A percentile compares a stretch with the other conserved stretches of the same genome.
Evolutionary conservation across 1,140 invertebrate genomes (phyloP).

Genomic region (Anastrepha ludens): DNA sequence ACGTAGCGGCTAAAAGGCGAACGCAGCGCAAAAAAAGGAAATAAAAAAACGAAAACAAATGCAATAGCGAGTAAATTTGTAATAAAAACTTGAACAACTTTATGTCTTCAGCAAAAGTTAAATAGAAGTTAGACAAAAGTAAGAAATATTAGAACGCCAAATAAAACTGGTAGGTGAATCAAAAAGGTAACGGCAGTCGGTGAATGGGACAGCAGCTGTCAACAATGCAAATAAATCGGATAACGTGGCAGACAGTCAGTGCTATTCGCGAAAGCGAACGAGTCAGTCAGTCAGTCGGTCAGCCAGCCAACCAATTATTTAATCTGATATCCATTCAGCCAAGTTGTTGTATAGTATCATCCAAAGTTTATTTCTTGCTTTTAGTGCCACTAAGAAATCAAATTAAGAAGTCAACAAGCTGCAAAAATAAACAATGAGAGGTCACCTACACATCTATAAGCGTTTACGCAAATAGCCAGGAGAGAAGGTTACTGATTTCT

Average conservation of each 20-base stretch:
- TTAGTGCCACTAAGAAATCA: conserved; percentile 34
- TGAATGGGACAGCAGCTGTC: conserved; percentile 1
- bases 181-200: conserved; percentile 12
- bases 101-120: background rate
- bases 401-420: conserved; percentile 39
- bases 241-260: background rate
- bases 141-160: background rate
- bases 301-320: conserved; percentile 6
- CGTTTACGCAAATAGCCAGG: background rate
- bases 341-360: background rate
- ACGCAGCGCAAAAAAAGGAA: background rate
- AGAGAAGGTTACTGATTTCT: background rate
- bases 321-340: conserved; percentile 42
- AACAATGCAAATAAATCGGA: background rate
- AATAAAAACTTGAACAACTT: background rate
- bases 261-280: background rate
- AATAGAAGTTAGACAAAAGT: background rate
- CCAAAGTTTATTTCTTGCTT: conserved; percentile 42
- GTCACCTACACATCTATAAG: background rate
- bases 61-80: background rate
- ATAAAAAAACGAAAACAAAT: background rate
- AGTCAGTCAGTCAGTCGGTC: background rate
- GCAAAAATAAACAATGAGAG: conserved; percentile 19
- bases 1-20: background rate
- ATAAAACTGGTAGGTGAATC: conserved; percentile 15